Conservation (phyloP, 2,113 vertebrate species). For the Benitochromis conjunctus region DNA sequence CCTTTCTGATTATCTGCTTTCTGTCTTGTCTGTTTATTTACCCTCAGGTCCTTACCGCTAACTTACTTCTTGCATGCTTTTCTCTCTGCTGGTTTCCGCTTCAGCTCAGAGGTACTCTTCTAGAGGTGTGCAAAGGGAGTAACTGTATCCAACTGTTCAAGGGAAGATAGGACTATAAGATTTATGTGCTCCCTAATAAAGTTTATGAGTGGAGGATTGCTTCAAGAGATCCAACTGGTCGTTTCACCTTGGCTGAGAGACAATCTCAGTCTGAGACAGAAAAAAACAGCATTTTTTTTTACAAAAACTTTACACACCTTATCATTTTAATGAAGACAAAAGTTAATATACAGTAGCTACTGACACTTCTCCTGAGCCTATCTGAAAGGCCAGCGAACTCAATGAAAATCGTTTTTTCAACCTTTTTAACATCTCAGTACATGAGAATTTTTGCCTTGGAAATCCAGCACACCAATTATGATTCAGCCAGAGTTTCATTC, state of each 20-base stretch:
- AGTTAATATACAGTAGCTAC: not conserved
- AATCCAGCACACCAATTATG: not conserved
- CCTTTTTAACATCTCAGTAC: not conserved
- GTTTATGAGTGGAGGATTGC: conserved; percentile 48
- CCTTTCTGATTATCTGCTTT: not conserved
- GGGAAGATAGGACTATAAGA: not conserved
- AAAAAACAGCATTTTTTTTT: not conserved
- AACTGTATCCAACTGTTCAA: not conserved
- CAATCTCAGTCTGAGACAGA: not conserved
- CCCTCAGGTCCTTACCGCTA: not conserved
- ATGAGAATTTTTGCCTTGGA: not conserved
- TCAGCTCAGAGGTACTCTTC: not conserved
- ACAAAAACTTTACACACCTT: not conserved
- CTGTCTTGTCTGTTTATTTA: not conserved
- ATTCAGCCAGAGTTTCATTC: not conserved
- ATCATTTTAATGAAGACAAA: not conserved
- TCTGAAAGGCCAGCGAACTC: not conserved
- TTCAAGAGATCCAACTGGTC: conserved; percentile 18
- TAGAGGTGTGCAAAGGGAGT: not conserved
- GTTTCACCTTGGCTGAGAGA: conserved; percentile 12
- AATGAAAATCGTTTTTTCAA: not conserved
- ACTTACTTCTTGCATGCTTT: not conserved
- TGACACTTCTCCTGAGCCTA: no score
- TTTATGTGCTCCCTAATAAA: conserved; percentile 50
- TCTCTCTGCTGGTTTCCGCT: not conserved